Evolutionary conservation across 2,113 vertebrate genomes (phyloP).

Genomic region (Xenopus laevis): DNA sequence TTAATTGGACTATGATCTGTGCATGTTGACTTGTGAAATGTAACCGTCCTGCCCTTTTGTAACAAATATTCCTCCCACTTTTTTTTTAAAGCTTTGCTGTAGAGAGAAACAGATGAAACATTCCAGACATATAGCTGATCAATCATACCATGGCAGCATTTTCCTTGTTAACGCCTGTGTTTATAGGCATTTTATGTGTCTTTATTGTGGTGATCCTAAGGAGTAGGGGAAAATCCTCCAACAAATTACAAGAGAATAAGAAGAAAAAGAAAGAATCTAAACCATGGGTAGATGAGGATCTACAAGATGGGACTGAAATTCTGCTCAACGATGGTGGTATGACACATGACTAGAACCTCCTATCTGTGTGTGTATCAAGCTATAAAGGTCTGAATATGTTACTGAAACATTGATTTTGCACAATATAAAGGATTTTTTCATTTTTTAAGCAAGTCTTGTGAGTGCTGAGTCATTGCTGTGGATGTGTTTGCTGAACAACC

Average conservation of each 20-base stretch:
- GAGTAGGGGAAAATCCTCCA: slow-evolving; percentile 43
- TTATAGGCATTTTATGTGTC: slow-evolving; percentile 75
- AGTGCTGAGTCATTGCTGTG: too few relatives aligned
- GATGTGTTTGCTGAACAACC: too few relatives aligned
- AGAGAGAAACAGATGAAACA: too few relatives aligned
- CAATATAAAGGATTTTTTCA: too few relatives aligned
- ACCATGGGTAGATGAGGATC: slow-evolving; percentile 82
- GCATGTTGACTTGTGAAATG: too few relatives aligned
- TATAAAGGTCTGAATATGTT: too few relatives aligned
- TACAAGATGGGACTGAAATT: slow-evolving; percentile 68
- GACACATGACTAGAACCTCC: slow-evolving; percentile 23
- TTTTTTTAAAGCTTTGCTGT: too few relatives aligned
- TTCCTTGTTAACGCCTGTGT: slow-evolving; percentile 73
- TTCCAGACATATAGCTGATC: not conserved
- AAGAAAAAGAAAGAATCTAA: slow-evolving; percentile 18
- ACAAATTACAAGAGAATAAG: slow-evolving; percentile 29
- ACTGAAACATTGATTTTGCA: too few relatives aligned
- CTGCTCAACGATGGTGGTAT: slow-evolving; percentile 65
- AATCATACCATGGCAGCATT: slow-evolving; percentile 64
- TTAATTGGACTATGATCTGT: too few relatives aligned
- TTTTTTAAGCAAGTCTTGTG: too few relatives aligned
- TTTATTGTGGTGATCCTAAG: slow-evolving; percentile 70
- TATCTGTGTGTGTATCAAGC: not conserved
- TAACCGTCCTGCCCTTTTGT: too few relatives aligned
- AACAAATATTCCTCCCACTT: too few relatives aligned